phyloP scores from a whole-genome alignment of 1,140 invertebrate species.

The Nasonia longicornis region DNA sequence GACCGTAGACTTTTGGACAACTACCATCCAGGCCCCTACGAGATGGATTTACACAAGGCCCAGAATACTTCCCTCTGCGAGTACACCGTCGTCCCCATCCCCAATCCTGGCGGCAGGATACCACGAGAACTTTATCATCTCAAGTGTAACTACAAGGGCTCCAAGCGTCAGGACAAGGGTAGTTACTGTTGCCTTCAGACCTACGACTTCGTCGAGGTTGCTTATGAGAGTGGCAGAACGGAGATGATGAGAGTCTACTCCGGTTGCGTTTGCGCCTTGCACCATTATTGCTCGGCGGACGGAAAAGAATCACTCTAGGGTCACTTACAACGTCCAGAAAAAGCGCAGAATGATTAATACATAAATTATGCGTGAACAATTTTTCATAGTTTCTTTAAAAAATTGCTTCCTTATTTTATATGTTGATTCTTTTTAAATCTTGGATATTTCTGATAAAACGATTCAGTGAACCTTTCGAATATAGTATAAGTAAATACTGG shows the following conservation, averaged over 20 bases:
- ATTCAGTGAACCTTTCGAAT: too few species aligned
- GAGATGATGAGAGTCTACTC: constrained; percentile 46
- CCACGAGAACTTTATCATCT: constrained; percentile 48
- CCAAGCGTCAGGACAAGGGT: constrained; percentile 33
- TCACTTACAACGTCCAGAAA: too few species aligned
- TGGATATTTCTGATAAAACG: too few species aligned
- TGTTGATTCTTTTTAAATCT: too few species aligned
- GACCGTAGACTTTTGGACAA: neutral
- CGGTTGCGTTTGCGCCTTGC: constrained; percentile 51
- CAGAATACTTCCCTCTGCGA: constrained; percentile 52
- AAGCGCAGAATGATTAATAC: too few species aligned
- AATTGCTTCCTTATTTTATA: too few species aligned
- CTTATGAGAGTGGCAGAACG: constrained; percentile 25
- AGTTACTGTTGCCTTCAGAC: constrained; percentile 53
- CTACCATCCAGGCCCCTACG: constrained; percentile 29
- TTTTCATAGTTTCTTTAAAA: too few species aligned
- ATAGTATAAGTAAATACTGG: too few species aligned
- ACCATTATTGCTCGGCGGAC: too few species aligned
- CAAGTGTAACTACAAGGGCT: constrained; percentile 49
- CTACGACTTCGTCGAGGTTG: constrained; percentile 46
- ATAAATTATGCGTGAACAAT: too few species aligned
- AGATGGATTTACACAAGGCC: constrained; percentile 46
- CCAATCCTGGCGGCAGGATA: constrained; percentile 23
- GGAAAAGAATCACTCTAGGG: too few species aligned
- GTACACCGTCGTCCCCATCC: constrained; percentile 50